Conservation (phyloP, 2,888 invertebrate genomes). For the Laothoe populi region DNA sequence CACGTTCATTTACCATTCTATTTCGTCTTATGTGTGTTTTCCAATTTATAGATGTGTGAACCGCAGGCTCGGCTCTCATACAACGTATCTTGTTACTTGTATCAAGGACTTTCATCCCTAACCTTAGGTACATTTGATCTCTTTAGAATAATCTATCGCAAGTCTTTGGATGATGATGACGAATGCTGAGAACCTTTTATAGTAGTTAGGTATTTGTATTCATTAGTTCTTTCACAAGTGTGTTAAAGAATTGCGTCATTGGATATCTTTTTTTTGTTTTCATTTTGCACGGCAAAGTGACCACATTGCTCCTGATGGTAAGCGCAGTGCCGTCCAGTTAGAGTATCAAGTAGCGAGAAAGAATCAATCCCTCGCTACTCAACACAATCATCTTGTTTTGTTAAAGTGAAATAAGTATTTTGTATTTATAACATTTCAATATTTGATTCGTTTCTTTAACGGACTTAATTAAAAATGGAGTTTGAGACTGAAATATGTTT, state of each 20-base stretch:
- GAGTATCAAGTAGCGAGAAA: too few species aligned
- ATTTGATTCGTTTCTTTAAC: neutral
- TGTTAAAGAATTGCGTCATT: neutral
- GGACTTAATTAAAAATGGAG: neutral
- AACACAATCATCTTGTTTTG: too few species aligned
- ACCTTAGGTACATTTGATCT: constrained; percentile 1
- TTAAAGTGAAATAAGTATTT: neutral
- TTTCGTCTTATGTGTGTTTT: neutral
- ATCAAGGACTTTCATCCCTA: constrained; percentile 7
- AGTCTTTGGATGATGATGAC: neutral
- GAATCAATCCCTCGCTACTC: too few species aligned
- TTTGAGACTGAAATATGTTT: too few species aligned
- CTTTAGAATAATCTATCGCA: neutral
- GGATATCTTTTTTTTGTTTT: constrained; percentile 3
- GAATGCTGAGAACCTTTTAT: neutral
- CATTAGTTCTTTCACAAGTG: neutral
- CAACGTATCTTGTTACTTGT: neutral
- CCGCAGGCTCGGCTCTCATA: constrained; percentile 6
- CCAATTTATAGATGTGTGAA: constrained; percentile 17
- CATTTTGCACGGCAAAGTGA: too few species aligned
- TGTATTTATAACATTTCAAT: constrained; percentile 2
- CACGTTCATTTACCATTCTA: constrained; percentile 15
- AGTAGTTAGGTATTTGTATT: constrained; percentile 4
- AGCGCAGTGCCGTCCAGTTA: too few species aligned
- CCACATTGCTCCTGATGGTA: too few species aligned